phyloP scores from a whole-genome alignment of 2,888 invertebrate species.

The Troilus luridus region DNA sequence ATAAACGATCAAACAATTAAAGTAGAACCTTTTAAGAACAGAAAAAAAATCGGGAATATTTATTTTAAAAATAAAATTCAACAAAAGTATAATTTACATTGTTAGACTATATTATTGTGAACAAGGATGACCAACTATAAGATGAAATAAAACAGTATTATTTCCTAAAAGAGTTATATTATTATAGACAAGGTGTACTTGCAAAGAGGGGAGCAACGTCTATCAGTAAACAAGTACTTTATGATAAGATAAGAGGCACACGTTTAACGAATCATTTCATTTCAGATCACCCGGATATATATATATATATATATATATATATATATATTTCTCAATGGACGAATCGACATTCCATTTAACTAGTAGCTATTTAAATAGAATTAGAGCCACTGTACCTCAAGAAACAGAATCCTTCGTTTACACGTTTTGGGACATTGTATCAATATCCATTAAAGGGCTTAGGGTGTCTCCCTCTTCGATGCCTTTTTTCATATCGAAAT shows the following conservation, averaged over 20 bases:
- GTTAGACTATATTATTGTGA: neutral
- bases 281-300: neutral
- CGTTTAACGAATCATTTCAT: conserved; percentile 16
- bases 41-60: too few species aligned
- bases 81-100: neutral
- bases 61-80: too few species aligned
- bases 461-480: too few species aligned
- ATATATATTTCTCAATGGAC: neutral
- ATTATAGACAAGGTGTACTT: neutral
- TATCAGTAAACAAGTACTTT: neutral
- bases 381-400: neutral
- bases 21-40: too few species aligned
- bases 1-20: too few species aligned
- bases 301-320: neutral
- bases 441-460: too few species aligned
- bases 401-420: neutral
- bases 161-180: neutral
- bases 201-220: neutral
- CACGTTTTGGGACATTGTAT: too few species aligned
- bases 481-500: too few species aligned
- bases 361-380: neutral
- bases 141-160: neutral
- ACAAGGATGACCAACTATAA: neutral
- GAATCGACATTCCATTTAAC: neutral
- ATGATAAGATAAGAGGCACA: neutral